Conservation (phyloP, 2,797 vertebrate species). For the Enteromius mattozi region DNA sequence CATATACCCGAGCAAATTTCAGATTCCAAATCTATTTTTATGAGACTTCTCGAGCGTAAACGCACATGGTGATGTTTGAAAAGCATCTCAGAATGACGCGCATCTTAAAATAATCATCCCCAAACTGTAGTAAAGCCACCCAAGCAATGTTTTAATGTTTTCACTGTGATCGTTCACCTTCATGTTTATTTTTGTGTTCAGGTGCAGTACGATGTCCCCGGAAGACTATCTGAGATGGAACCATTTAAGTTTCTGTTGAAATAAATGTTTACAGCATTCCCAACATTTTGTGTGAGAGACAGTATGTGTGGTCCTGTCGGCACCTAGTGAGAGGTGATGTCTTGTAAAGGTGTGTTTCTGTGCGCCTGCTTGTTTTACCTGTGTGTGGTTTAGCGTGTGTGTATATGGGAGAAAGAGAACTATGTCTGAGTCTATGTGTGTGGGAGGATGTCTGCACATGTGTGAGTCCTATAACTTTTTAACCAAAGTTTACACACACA, state of each 20-base stretch:
- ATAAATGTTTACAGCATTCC: conserved; percentile 85
- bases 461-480: conserved; percentile 36
- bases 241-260: conserved; percentile 72
- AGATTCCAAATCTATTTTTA: not conserved
- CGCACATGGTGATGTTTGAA: conserved; percentile 19
- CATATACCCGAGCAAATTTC: not conserved
- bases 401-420: conserved; percentile 51
- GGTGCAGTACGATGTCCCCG: conserved; percentile 67
- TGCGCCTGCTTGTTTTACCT: conserved; percentile 56
- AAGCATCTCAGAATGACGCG: conserved; percentile 3
- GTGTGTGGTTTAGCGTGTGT: conserved; percentile 52
- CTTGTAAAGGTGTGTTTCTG: conserved; percentile 76
- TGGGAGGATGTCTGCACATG: conserved; percentile 53
- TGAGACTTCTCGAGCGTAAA: conserved; percentile 6
- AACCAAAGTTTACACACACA: conserved; percentile 30
- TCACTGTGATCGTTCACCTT: conserved; percentile 57
- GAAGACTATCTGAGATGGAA: conserved; percentile 57
- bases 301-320: conserved; percentile 83
- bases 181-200: conserved; percentile 67
- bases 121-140: conserved; percentile 52
- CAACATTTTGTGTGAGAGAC: conserved; percentile 78
- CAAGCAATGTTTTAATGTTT: conserved; percentile 70
- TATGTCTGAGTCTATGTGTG: conserved; percentile 54
- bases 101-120: conserved; percentile 28
- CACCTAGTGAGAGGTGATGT: conserved; percentile 72